Percentiles rank a stretch among this genome's conserved stretches.
These are phyloP conservation scores for Lamellibrachia satsuma DNA, from an alignment of 2,888 invertebrate species.

Conservation along the genomic window DNA sequence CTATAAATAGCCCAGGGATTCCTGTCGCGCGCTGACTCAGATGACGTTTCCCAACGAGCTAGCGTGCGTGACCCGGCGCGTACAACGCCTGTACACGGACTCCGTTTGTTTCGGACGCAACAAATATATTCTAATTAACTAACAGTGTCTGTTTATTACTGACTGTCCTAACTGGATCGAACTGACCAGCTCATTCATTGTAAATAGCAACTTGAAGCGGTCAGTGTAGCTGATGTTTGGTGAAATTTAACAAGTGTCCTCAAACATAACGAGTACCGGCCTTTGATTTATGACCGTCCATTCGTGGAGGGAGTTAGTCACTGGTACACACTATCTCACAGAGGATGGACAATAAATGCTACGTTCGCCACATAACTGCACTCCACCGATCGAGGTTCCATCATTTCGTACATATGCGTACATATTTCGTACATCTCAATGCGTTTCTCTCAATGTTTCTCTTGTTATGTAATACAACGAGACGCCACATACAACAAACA, in stretches of 20 bases:
- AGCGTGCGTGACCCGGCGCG: neutral
- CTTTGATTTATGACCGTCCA: neutral
- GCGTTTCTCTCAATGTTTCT: neutral
- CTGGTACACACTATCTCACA: neutral
- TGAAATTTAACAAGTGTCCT: slow-evolving; percentile 1
- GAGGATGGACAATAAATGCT: neutral
- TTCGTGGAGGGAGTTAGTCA: neutral
- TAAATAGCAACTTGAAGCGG: neutral
- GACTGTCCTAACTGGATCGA: neutral
- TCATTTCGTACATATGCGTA: neutral
- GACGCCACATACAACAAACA: neutral
- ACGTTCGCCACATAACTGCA: neutral
- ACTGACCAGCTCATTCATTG: neutral
- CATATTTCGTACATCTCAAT: neutral
- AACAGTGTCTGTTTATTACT: neutral
- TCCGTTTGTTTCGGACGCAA: neutral
- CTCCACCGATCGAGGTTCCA: neutral
- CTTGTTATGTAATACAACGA: neutral
- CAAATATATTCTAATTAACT: neutral
- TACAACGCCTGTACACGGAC: neutral
- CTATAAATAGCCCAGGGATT: neutral
- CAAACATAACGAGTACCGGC: neutral
- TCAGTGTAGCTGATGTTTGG: neutral
- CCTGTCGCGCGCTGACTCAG: neutral
- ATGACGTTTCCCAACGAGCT: neutral